Conservation (phyloP, 2,888 invertebrate species). For the Spodoptera picta region DNA sequence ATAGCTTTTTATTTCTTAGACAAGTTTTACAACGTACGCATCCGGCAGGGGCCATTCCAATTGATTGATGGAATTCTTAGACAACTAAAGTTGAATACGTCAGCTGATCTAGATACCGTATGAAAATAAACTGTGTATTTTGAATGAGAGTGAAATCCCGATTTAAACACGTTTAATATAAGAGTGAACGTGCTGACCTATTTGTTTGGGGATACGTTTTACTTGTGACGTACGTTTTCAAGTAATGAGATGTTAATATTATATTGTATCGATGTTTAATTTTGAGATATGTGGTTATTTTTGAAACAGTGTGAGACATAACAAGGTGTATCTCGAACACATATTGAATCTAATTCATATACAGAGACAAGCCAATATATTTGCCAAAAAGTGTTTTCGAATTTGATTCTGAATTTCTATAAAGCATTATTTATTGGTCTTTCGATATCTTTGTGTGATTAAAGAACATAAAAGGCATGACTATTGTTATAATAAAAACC, state of each 20-base stretch:
- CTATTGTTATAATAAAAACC: no score
- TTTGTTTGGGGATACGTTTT: conserved; percentile 38
- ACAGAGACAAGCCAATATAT: no score
- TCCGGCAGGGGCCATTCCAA: conserved; percentile 3
- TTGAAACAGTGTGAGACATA: no score
- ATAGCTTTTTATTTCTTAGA: no score
- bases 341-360: no score
- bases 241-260: conserved; percentile 14
- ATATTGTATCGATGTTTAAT: not conserved
- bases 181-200: conserved; percentile 69
- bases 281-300: no score
- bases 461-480: no score
- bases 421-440: no score
- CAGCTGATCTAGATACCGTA: conserved; percentile 47
- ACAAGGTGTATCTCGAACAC: no score
- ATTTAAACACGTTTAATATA: conserved; percentile 63
- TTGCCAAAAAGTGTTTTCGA: no score
- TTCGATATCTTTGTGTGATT: no score
- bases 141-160: conserved; percentile 58
- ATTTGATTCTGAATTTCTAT: no score
- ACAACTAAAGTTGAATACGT: conserved; percentile 41
- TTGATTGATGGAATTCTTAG: conserved; percentile 33
- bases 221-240: conserved; percentile 23
- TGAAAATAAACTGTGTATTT: conserved; percentile 58
- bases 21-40: conserved; percentile 6